Percentiles rank a stretch among this genome's conserved stretches.
These are phyloP conservation scores for Amphiprion percula DNA, from an alignment of 2,113 vertebrate species.

Conservation along the genomic window DNA sequence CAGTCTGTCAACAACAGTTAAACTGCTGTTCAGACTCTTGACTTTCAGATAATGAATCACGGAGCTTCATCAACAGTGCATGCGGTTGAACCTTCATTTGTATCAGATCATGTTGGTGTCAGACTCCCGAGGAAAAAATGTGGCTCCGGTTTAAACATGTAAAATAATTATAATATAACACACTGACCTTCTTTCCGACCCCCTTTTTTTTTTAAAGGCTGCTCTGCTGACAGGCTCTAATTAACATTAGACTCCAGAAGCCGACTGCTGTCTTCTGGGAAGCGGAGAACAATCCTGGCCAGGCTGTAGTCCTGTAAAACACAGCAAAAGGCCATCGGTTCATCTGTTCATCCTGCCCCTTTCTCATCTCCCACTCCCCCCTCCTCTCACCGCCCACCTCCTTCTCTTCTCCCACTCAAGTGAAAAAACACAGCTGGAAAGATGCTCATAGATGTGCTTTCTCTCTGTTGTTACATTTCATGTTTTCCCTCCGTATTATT, in stretches of 20 bases:
- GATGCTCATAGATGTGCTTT: slow-evolving; percentile 38
- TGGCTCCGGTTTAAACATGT: slow-evolving; percentile 61
- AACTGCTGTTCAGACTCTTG: slow-evolving; percentile 17
- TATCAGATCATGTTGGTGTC: slow-evolving; percentile 56
- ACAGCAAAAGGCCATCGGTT: slow-evolving; percentile 80
- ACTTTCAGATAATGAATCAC: slow-evolving; percentile 34
- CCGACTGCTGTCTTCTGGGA: slow-evolving; percentile 77
- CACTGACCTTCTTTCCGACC: slow-evolving; percentile 78
- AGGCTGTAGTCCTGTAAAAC: slow-evolving; percentile 75
- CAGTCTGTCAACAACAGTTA: slow-evolving; percentile 26
- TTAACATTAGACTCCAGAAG: slow-evolving; percentile 83
- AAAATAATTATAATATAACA: slow-evolving; percentile 80
- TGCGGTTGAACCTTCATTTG: neutral
- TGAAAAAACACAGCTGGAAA: slow-evolving; percentile 35
- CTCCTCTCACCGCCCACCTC: slow-evolving; percentile 7
- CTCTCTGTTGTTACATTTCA: slow-evolving; percentile 38
- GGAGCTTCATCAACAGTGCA: slow-evolving; percentile 7
- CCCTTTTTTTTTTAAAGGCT: slow-evolving; percentile 70
- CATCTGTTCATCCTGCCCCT: slow-evolving; percentile 62
- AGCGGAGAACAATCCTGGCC: slow-evolving; percentile 68
- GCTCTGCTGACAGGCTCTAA: slow-evolving; percentile 79
- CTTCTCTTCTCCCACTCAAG: slow-evolving; percentile 40
- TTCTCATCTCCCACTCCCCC: slow-evolving; percentile 30
- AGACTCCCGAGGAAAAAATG: slow-evolving; percentile 37
- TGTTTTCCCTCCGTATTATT: slow-evolving; percentile 17